phyloP scores from a whole-genome alignment of 2,797 vertebrate species.

The Xiphophorus birchmanni region DNA sequence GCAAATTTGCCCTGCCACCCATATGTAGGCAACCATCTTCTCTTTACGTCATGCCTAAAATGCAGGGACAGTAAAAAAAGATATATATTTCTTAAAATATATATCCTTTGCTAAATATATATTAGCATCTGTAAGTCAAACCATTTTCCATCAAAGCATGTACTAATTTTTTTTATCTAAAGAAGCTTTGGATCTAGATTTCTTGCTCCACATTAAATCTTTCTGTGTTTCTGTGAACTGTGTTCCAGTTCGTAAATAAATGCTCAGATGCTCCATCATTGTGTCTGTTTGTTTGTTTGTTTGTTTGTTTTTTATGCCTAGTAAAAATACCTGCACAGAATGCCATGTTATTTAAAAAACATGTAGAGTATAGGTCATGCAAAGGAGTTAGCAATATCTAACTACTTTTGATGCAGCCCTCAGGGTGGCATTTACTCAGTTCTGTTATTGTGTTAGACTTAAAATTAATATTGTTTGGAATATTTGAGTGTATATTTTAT shows the following conservation, averaged over 20 bases:
- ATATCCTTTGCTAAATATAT: too few relatives aligned
- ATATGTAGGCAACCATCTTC: too few relatives aligned
- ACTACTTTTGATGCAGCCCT: background rate
- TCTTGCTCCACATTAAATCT: background rate
- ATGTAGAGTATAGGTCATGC: background rate
- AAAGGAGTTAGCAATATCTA: background rate
- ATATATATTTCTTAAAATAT: background rate
- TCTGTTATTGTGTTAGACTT: background rate
- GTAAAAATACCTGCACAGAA: background rate
- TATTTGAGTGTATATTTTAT: background rate
- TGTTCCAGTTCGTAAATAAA: background rate
- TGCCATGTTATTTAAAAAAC: background rate
- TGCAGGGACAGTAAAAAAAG: too few relatives aligned
- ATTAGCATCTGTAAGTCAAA: background rate
- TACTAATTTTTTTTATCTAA: background rate
- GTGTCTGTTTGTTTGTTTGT: background rate
- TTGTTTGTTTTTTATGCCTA: background rate
- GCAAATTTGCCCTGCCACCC: too few relatives aligned
- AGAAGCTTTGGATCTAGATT: background rate
- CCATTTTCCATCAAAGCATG: background rate
- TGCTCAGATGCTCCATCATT: background rate
- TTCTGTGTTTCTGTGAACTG: background rate
- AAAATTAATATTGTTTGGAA: background rate
- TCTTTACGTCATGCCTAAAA: too few relatives aligned
- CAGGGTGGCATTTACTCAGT: background rate